Percentiles rank a stretch among this genome's conserved stretches.
Conservation (phyloP, 1,140 invertebrate species). For the Whitmania pigra region DNA sequence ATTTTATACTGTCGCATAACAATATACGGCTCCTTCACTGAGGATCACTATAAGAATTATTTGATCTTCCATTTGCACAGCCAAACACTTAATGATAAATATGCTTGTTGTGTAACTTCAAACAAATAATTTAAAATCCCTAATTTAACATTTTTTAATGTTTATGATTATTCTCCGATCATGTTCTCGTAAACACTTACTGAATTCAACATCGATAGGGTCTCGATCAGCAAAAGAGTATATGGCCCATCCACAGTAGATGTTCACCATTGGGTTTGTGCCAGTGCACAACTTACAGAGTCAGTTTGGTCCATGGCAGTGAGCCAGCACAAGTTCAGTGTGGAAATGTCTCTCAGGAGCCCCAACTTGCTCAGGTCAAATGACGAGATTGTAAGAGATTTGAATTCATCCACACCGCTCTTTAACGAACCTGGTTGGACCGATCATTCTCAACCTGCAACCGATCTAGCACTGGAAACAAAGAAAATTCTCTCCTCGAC, state of each 20-base stretch:
- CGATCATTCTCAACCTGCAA: constrained; percentile 1
- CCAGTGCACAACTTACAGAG: constrained; percentile 46
- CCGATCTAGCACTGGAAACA: not conserved
- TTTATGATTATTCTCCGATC: not conserved
- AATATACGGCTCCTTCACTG: too few species aligned
- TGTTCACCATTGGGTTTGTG: constrained; percentile 50
- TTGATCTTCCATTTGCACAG: too few species aligned
- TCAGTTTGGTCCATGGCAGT: constrained; percentile 53
- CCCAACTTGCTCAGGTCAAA: not conserved
- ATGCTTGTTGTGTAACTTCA: not conserved
- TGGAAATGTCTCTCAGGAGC: constrained; percentile 36
- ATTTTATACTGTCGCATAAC: too few species aligned
- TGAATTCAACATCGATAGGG: not conserved
- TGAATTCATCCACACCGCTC: not conserved
- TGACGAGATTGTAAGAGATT: constrained; percentile 4
- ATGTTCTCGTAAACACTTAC: not conserved
- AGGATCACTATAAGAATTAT: too few species aligned
- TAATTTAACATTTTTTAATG: not conserved
- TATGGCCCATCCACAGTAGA: constrained; percentile 44
- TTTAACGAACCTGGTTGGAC: not conserved
- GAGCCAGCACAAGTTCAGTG: constrained; percentile 50
- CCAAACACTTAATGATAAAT: too few species aligned
- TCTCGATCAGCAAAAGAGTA: too few species aligned
- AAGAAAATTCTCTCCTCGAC: too few species aligned
- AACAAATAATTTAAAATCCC: not conserved